Evolutionary conservation across 2,113 vertebrate genomes (phyloP).

Genomic region (Shinisaurus crocodilurus): DNA sequence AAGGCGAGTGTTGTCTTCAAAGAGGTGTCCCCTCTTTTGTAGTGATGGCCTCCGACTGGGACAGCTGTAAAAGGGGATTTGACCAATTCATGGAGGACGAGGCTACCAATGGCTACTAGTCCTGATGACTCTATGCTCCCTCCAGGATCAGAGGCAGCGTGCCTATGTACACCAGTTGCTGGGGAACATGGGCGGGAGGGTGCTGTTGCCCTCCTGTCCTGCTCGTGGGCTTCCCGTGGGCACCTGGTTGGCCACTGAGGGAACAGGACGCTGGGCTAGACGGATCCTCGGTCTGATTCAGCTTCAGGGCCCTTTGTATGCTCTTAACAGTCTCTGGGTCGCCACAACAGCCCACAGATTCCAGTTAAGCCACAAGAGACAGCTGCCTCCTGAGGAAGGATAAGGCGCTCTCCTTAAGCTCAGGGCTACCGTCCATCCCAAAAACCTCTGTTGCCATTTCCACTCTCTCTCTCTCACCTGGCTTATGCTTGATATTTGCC

Average conservation of each 20-base stretch:
- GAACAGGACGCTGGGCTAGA: too few relatives aligned
- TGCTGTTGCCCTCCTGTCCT: not conserved
- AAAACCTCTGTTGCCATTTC: not conserved
- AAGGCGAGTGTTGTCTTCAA: too few relatives aligned
- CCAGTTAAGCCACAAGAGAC: not conserved
- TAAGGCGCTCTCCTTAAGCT: not conserved
- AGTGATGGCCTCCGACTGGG: too few relatives aligned
- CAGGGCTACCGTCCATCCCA: not conserved
- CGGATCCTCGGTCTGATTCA: too few relatives aligned
- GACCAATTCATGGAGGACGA: too few relatives aligned
- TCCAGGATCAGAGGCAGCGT: too few relatives aligned
- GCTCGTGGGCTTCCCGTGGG: not conserved
- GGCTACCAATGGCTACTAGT: too few relatives aligned
- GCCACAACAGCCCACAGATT: not conserved
- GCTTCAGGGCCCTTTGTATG: too few relatives aligned
- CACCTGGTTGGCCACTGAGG: too few relatives aligned
- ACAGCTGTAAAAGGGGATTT: too few relatives aligned
- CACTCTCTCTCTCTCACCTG: slow-evolving; percentile 78
- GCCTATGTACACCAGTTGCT: not conserved
- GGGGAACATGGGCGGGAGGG: not conserved
- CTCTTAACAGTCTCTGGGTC: not conserved
- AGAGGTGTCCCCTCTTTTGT: too few relatives aligned
- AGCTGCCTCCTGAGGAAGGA: not conserved
- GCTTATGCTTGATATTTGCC: slow-evolving; percentile 92
- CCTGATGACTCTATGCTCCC: too few relatives aligned